Evolutionary conservation across 2,888 invertebrate species (phyloP).

Genomic region (Rhingia campestris): DNA sequence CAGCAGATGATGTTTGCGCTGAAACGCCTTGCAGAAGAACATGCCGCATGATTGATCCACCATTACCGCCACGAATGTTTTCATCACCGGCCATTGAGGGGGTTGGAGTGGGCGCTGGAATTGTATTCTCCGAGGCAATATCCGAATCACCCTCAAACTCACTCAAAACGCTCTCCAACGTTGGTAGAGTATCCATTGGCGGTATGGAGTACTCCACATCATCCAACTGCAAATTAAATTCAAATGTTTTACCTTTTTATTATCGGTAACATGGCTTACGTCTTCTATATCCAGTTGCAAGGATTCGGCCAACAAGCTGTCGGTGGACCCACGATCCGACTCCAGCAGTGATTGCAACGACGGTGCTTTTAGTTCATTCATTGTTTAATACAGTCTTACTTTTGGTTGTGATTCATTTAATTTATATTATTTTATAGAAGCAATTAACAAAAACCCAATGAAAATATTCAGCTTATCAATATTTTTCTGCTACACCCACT

Average conservation of each 20-base stretch:
- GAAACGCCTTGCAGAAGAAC: constrained; percentile 94
- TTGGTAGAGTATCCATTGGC: constrained; percentile 88
- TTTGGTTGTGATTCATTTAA: constrained; percentile 38
- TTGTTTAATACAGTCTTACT: constrained; percentile 64
- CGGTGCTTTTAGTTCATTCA: constrained; percentile 82
- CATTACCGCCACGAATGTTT: constrained; percentile 83
- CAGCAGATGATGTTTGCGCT: constrained; percentile 93
- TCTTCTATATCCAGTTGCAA: constrained; percentile 88
- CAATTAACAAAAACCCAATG: constrained; percentile 20
- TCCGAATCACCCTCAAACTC: constrained; percentile 88
- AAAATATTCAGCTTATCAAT: constrained; percentile 57
- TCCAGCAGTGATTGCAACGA: constrained; percentile 85
- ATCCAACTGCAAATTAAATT: constrained; percentile 86
- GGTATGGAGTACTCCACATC: constrained; percentile 92
- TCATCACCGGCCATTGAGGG: constrained; percentile 81
- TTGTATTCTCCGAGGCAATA: constrained; percentile 82
- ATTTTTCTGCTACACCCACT: constrained; percentile 72
- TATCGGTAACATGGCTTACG: constrained; percentile 80
- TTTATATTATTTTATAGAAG: constrained; percentile 20
- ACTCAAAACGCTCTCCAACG: constrained; percentile 91
- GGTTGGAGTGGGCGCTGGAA: constrained; percentile 82
- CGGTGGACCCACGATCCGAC: constrained; percentile 87
- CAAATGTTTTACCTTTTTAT: background rate
- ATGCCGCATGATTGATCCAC: constrained; percentile 89
- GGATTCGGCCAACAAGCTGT: constrained; percentile 85